phyloP scores from a whole-genome alignment of 2,797 vertebrate species.

The Premnoplex brunnescens region DNA sequence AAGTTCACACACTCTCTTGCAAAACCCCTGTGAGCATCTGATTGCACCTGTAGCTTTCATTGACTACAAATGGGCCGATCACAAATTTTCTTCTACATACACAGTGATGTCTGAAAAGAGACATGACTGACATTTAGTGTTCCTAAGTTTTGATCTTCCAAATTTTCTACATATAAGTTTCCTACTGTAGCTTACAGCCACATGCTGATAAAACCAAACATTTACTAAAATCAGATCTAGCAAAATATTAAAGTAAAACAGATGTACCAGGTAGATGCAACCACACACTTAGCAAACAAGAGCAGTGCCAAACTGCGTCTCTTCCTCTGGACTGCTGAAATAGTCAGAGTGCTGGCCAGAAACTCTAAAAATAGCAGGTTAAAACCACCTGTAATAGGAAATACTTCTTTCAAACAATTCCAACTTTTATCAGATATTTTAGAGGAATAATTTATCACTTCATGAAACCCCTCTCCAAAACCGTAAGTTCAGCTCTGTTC shows the following conservation, averaged over 20 bases:
- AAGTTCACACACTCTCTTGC: not conserved
- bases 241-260: not conserved
- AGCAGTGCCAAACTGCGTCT: not conserved
- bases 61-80: not conserved
- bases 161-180: not conserved
- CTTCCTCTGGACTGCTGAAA: conserved; percentile 18
- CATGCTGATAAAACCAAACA: not conserved
- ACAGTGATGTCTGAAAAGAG: conserved; percentile 1
- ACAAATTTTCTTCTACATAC: not conserved
- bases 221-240: conserved; percentile 28
- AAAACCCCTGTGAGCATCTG: not conserved
- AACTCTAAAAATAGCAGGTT: not conserved
- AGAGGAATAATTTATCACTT: not conserved
- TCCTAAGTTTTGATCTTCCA: conserved; percentile 7
- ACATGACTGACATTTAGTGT: not conserved
- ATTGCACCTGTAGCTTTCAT: not conserved
- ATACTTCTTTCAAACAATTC: conserved; percentile 32
- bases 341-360: conserved; percentile 18
- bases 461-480: conserved; percentile 9
- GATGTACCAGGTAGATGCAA: not conserved
- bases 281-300: not conserved
- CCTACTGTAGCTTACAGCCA: not conserved
- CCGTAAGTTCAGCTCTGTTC: conserved; percentile 17
- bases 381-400: conserved; percentile 46
- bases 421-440: not conserved